Conservation (phyloP, 2,888 invertebrate genomes). For the Patella ulyssiponensis region DNA sequence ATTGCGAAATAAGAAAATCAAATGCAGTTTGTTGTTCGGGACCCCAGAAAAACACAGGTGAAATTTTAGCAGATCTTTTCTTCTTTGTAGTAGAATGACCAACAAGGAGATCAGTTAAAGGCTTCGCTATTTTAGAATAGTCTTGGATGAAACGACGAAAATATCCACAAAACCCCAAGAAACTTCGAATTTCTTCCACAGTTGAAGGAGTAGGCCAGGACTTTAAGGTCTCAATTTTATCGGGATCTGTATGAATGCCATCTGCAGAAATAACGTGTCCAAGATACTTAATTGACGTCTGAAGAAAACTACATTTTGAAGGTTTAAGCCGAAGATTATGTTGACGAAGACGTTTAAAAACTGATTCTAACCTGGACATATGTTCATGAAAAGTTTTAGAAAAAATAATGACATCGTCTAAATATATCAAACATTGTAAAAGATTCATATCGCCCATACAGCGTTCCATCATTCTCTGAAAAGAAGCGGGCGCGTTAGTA, state of each 20-base stretch:
- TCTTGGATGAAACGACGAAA: constrained; percentile 37
- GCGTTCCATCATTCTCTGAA: constrained; percentile 36
- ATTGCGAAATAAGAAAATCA: constrained; percentile 23
- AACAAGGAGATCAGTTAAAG: constrained; percentile 30
- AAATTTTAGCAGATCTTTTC: neutral
- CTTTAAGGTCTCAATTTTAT: constrained; percentile 20
- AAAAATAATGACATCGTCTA: constrained; percentile 45
- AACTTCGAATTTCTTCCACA: constrained; percentile 30
- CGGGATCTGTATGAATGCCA: constrained; percentile 37
- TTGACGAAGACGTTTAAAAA: constrained; percentile 34
- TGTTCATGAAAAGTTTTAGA: constrained; percentile 36
- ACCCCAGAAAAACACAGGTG: constrained; percentile 35
- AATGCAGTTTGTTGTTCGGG: constrained; percentile 34
- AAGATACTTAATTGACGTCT: constrained; percentile 34
- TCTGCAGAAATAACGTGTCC: constrained; percentile 38
- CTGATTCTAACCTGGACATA: constrained; percentile 29
- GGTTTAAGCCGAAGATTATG: constrained; percentile 39
- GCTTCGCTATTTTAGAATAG: constrained; percentile 38
- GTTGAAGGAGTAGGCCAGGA: constrained; percentile 38
- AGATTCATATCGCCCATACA: constrained; percentile 36
- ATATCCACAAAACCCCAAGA: constrained; percentile 40
- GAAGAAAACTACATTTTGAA: constrained; percentile 42
- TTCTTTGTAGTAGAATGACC: constrained; percentile 5
- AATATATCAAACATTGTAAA: constrained; percentile 35
- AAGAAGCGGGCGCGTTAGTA: constrained; percentile 38